Evolutionary conservation across 2,113 vertebrate species (phyloP), one percentile per base, ranked within the genome.

Genomic region (Oenanthe melanoleuca): DNA sequence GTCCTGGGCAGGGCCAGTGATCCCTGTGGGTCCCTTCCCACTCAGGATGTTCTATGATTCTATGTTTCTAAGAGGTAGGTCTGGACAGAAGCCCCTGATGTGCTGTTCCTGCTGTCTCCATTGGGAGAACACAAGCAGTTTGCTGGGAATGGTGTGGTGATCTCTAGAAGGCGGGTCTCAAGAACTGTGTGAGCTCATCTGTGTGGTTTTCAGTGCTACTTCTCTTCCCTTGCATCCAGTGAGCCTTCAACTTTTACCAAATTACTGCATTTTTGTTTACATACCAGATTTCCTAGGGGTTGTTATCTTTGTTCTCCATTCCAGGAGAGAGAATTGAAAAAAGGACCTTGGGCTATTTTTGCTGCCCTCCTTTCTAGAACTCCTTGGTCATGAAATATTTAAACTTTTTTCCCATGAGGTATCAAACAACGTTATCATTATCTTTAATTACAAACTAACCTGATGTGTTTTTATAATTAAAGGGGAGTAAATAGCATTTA

Each of bases 371-470:
- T 91, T 81, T 81, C 73, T 86, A 67, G 47, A 85, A 44, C 80
- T 87, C 44, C 73, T 85, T 73, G 47, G 57, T 84, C 50, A 86
- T 79, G 57, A 71, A 93, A 91, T 92, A 91, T 80, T 95, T 78
- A 93, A 96, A 95, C 49, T 42, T 74, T 57, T 50, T 93, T 95
- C 85, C 91, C 95, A 96, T 66, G 80, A 92, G 63, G 56, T 95
- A 96, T 94, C 95, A 91, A 86, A 75, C 85, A 92, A 95, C 86
- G 37, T 85, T 92, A 89, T 89, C 65, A 97, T 97, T 95, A 96
- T 93, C 71, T 89, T 95, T 97, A 97, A 97, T 97, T 97, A 96
- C 79, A 96, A 91, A 81, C 59, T 71, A 92, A 67, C 89, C 47
- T 88, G 78, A 31, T 88, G 34, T 42, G 63, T 88, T 88, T 93